A percentile compares a stretch with the other conserved stretches of the same genome.
phyloP scores from a whole-genome alignment of 2,888 invertebrate species.

The Orthonevra nobilis region DNA sequence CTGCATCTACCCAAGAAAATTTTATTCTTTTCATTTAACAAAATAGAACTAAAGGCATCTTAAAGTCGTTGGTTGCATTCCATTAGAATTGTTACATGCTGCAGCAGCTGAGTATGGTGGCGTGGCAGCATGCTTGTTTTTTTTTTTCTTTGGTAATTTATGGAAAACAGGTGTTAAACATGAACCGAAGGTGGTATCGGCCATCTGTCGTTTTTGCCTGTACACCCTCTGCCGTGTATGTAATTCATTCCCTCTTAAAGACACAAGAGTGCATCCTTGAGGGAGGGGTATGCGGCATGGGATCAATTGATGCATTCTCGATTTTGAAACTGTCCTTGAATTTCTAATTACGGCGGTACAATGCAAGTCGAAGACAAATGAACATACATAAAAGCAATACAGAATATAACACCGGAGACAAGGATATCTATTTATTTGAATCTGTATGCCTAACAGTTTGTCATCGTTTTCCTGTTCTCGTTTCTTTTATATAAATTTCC shows the following conservation, averaged over 20 bases:
- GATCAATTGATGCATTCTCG: constrained; percentile 36
- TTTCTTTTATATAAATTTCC: constrained; percentile 12
- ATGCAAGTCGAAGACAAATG: constrained; percentile 3
- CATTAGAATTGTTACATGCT: constrained; percentile 43
- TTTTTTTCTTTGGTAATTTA: constrained; percentile 39
- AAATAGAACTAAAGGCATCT: constrained; percentile 37
- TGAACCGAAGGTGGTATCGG: constrained; percentile 46
- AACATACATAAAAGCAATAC: background rate
- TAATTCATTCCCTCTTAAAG: constrained; percentile 58
- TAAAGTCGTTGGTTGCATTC: too few relatives aligned
- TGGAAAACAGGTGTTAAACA: constrained; percentile 63
- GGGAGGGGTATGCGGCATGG: background rate
- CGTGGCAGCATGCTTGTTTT: constrained; percentile 7
- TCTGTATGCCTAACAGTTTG: constrained; percentile 41
- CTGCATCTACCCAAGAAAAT: constrained; percentile 7
- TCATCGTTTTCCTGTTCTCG: constrained; percentile 36
- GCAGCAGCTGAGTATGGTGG: background rate
- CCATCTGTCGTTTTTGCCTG: constrained; percentile 62
- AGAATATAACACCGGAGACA: background rate
- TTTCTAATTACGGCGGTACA: constrained; percentile 58
- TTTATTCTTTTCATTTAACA: constrained; percentile 6
- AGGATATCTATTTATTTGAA: constrained; percentile 27
- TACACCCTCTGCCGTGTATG: constrained; percentile 19
- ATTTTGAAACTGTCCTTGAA: constrained; percentile 52
- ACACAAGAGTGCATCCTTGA: constrained; percentile 11